Evolutionary conservation across 2,113 vertebrate genomes (phyloP), one percentile per base, ranked within the genome.

Genomic region (Lanius collurio): DNA sequence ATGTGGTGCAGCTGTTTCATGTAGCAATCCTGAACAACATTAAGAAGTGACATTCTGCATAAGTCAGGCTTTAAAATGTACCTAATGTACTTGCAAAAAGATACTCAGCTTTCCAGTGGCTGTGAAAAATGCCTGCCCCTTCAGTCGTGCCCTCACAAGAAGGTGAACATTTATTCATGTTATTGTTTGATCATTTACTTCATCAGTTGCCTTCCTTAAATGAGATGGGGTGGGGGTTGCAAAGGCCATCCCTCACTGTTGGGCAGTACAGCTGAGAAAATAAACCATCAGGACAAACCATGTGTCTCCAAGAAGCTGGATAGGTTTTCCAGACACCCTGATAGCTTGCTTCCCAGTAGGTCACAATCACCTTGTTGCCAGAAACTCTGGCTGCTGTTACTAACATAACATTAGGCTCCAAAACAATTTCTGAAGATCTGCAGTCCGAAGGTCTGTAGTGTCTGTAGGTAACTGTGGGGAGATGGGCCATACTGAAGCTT

Each of bases 251-350:
- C 17, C 35, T 85, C 42, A 1, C 62, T 46, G 14, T 37, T 50
- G 52, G 33, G 62, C 44, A 83, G 42, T 28, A 17, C 56, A 79
- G 49, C 75, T 68, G 62, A 64, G 41, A 71, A 84, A 37, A 77
- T 11, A 50, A 75, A 11, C 50, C 21, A 4, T 44, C 24, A 21
- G 42, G 59, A 17, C 49, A 86, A 92, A 11, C 53, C 33, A 6
- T 0, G 0, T 30, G 28, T 35, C 22, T 65, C 64, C 73, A 42
- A 22, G 50, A 86, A 46, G 2, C 20, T 35, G 41, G 65, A 8
- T 19, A 7, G 18, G 31, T 69, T 71, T 93, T 53, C 55, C 56
- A 59, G 47, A 12, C 50, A 30, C 1, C 27, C 16, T 22, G n/a
- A 11, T 52, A 41, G 42, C 22, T 80, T 92, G 53, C 46, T 91